phyloP scores from a whole-genome alignment of 2,113 vertebrate genomes.

The Heliornis fulica region DNA sequence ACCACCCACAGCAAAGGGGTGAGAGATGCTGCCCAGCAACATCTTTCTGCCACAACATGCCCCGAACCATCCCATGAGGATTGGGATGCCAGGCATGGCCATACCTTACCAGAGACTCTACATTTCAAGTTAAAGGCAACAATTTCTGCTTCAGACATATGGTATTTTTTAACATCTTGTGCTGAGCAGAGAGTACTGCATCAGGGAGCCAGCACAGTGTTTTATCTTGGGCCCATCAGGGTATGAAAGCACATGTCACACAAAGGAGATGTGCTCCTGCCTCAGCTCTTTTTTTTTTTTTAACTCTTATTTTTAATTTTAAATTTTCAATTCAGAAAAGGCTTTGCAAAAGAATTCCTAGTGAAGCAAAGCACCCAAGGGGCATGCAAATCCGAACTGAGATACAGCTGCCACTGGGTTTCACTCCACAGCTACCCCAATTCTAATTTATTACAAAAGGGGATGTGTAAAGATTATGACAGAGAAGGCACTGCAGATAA shows the following conservation, averaged over 20 bases:
- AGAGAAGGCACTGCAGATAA: not conserved
- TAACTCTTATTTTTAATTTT: no score
- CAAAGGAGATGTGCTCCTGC: not conserved
- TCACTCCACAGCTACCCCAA: not conserved
- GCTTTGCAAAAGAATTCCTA: not conserved
- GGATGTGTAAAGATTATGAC: not conserved
- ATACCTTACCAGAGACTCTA: not conserved
- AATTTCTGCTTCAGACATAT: not conserved
- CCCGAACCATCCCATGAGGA: not conserved
- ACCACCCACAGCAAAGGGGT: rapidly evolving
- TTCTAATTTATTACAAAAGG: not conserved
- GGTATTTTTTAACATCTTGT: not conserved
- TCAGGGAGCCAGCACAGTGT: not conserved
- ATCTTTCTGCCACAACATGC: not conserved
- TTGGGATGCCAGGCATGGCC: rapidly evolving
- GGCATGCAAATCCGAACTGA: not conserved
- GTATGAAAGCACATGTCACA: not conserved
- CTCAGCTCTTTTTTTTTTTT: not conserved
- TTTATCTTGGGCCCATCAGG: not conserved
- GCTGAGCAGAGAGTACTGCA: not conserved
- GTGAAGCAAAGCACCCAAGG: not conserved
- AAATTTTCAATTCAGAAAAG: not conserved
- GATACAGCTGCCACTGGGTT: not conserved
- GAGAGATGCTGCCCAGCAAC: not conserved
- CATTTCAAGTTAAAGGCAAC: not conserved